A percentile compares a stretch with the other conserved stretches of the same genome.
phyloP scores from a whole-genome alignment of 2,113 vertebrate species.

The Lophura nycthemera region DNA sequence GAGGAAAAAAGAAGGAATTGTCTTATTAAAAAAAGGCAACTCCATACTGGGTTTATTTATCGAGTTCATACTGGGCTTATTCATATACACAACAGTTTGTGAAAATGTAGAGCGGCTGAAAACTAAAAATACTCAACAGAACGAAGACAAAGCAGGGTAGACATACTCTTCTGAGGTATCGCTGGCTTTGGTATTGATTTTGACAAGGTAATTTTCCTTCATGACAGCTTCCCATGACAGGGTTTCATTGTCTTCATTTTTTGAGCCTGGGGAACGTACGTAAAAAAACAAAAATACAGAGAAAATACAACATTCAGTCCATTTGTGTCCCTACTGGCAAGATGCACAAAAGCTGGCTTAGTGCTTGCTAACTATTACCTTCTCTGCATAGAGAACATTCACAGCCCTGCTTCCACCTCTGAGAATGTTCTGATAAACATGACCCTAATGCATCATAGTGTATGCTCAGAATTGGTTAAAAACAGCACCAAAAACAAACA shows the following conservation, averaged over 20 bases:
- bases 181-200: constrained; percentile 77
- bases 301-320: not conserved
- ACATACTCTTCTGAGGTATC: constrained; percentile 80
- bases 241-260: constrained; percentile 80
- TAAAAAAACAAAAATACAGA: not conserved
- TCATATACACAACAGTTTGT: not conserved
- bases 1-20: not conserved
- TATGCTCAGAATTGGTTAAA: not conserved
- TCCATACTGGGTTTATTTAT: not conserved
- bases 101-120: not conserved
- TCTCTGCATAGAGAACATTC: not conserved
- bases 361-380: not conserved
- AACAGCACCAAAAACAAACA: not conserved
- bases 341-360: not conserved
- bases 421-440: not conserved
- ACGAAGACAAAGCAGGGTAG: not conserved
- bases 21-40: not conserved
- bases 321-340: not conserved
- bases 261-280: constrained; percentile 66
- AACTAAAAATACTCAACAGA: not conserved
- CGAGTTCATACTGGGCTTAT: not conserved
- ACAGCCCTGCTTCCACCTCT: not conserved
- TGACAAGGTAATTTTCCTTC: constrained; percentile 86
- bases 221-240: constrained; percentile 85
- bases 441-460: not conserved